Percentiles rank a stretch among this genome's conserved stretches.
Conservation (phyloP, 1,140 invertebrate species). For the Cydia pomonella region DNA sequence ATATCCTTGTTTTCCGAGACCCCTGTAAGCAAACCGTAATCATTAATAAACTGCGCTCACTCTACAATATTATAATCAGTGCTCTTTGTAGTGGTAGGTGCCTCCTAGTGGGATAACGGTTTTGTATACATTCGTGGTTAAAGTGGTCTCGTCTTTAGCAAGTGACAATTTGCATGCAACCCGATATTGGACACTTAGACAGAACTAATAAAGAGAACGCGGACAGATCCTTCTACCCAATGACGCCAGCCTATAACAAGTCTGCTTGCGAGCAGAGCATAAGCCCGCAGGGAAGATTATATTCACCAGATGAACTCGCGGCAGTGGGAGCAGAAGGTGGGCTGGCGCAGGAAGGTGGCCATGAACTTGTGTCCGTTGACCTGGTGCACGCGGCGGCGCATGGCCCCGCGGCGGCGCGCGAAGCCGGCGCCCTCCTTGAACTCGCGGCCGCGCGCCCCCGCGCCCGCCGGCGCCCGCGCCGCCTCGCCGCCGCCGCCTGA, state of each 20-base stretch:
- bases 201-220: no score
- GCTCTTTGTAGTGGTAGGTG: no score
- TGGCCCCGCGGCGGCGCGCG: constrained; percentile 95
- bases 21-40: constrained; percentile 87
- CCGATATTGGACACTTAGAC: no score
- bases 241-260: no score
- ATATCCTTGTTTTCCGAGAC: constrained; percentile 99
- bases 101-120: no score
- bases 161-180: no score
- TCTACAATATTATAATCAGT: constrained; percentile 74
- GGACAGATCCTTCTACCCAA: no score
- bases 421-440: constrained; percentile 98
- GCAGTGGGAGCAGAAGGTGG: constrained; percentile 99
- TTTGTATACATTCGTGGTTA: no score
- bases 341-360: constrained; percentile 99
- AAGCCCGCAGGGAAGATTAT: constrained; percentile 38
- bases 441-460: constrained; percentile 82
- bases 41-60: neutral
- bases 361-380: constrained; percentile 99
- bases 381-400: constrained; percentile 96
- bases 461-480: constrained; percentile 56
- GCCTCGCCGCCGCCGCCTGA: constrained; percentile 56
- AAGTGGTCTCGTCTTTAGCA: no score
- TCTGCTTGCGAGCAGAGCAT: no score
- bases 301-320: constrained; percentile 98